Evolutionary conservation across 2,888 invertebrate genomes (phyloP).

Genomic region (Alloplasta piceator): DNA sequence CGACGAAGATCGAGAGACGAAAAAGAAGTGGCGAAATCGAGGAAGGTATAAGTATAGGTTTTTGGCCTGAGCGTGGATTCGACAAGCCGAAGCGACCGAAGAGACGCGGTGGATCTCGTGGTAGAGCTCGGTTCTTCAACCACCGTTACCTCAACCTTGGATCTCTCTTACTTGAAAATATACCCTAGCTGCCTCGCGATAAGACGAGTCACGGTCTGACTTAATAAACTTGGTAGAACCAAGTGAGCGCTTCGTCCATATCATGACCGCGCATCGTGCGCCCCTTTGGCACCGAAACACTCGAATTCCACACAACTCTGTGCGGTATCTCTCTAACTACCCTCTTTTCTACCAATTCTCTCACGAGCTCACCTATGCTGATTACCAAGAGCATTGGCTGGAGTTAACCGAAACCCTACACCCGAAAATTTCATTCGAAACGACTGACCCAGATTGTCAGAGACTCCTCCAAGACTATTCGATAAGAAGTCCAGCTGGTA

Average conservation of each 20-base stretch:
- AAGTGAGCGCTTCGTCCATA: conserved; percentile 55
- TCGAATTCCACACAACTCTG: conserved; percentile 45
- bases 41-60: conserved; percentile 28
- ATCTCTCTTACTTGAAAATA: conserved; percentile 14
- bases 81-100: conserved; percentile 27
- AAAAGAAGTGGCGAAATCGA: conserved; percentile 46
- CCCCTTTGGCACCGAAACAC: conserved; percentile 28
- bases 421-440: conserved; percentile 18
- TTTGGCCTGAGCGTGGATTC: neutral
- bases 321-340: conserved; percentile 44
- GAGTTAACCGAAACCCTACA: conserved; percentile 3
- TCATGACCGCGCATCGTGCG: conserved; percentile 40
- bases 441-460: conserved; percentile 33
- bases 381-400: conserved; percentile 33
- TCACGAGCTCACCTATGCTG: conserved; percentile 29
- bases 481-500: too few relatives aligned
- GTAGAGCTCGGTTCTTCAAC: conserved; percentile 45
- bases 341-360: neutral
- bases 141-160: neutral
- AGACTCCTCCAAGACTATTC: too few relatives aligned
- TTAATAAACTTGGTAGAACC: conserved; percentile 78
- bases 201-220: conserved; percentile 76
- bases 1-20: conserved; percentile 49
- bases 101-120: conserved; percentile 31
- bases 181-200: conserved; percentile 66